Evolutionary conservation across 2,888 invertebrate species (phyloP).

Genomic region (Stomorhina lunata): DNA sequence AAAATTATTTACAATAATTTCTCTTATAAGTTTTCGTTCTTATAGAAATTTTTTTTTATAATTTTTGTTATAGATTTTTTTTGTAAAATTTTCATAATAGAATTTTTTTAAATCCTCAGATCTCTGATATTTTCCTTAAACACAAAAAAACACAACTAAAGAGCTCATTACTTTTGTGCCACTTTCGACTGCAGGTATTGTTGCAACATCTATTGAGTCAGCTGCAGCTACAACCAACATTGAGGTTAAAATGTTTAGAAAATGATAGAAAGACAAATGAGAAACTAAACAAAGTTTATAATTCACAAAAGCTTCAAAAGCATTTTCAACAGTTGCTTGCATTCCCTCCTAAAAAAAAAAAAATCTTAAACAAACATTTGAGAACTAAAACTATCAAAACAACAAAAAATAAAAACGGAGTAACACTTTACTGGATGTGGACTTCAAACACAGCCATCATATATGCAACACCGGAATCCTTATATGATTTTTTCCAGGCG

Average conservation of each 20-base stretch:
- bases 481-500: background rate
- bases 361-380: constrained; percentile 1
- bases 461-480: constrained; percentile 10
- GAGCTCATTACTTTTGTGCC: constrained; percentile 24
- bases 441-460: background rate
- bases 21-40: no score
- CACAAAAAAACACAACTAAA: background rate
- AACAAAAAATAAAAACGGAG: background rate
- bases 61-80: no score
- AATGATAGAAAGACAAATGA: constrained; percentile 16
- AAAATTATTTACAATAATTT: no score
- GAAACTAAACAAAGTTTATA: constrained; percentile 28
- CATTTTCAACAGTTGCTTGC: background rate
- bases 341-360: background rate
- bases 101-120: no score
- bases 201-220: background rate
- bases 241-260: constrained; percentile 23
- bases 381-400: background rate
- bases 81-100: no score
- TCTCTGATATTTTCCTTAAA: no score
- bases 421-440: background rate
- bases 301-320: constrained; percentile 25
- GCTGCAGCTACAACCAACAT: background rate
- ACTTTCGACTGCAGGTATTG: background rate
- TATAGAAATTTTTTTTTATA: no score